Evolutionary conservation across 2,797 vertebrate genomes (phyloP).

Genomic region (Coregonus sp.): DNA sequence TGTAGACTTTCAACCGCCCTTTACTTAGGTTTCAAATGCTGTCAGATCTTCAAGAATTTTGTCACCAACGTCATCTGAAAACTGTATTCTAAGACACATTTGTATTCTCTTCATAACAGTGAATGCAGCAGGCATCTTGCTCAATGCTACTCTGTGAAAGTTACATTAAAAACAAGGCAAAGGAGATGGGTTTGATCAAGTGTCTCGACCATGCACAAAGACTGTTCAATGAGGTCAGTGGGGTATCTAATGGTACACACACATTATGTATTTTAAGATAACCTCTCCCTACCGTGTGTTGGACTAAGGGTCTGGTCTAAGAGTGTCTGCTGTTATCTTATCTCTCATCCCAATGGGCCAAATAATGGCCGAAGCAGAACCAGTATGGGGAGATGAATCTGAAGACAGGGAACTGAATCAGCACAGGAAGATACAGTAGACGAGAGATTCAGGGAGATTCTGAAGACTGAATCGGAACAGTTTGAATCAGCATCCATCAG

Average conservation of each 20-base stretch:
- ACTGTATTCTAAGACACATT: neutral
- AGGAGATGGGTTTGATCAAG: neutral
- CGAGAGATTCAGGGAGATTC: neutral
- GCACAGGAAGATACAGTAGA: too few species aligned
- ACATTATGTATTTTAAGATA: too few species aligned
- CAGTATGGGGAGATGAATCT: too few species aligned
- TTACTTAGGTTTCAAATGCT: neutral
- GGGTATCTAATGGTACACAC: too few species aligned
- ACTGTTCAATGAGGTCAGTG: neutral
- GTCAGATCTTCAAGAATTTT: neutral
- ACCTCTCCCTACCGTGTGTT: too few species aligned
- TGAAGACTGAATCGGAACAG: neutral
- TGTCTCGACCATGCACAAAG: neutral
- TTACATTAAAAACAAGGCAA: neutral
- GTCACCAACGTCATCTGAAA: neutral
- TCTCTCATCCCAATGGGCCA: too few species aligned
- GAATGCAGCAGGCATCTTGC: neutral
- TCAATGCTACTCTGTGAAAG: neutral
- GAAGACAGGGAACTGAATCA: too few species aligned
- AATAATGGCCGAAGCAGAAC: too few species aligned
- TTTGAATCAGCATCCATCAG: slow-evolving; percentile 9
- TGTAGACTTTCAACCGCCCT: neutral
- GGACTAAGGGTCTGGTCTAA: too few species aligned
- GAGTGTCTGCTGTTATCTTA: too few species aligned
- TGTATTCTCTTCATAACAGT: neutral